These are phyloP conservation scores for Hylaea fasciaria DNA, from an alignment of 2,888 invertebrate species.

Conservation along the genomic window DNA sequence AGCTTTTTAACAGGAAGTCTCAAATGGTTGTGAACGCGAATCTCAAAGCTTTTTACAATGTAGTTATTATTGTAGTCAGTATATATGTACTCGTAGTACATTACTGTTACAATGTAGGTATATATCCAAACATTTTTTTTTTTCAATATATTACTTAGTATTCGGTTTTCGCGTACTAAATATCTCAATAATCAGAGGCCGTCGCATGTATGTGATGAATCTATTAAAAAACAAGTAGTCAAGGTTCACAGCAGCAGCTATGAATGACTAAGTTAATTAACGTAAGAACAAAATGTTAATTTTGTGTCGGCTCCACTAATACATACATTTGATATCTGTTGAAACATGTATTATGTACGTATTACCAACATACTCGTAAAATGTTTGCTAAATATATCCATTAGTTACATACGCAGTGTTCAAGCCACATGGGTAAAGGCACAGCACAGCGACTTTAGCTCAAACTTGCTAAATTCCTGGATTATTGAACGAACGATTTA, in stretches of 20 bases:
- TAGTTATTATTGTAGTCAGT: too few species aligned
- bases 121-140: too few species aligned
- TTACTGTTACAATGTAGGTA: too few species aligned
- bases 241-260: slow-evolving; percentile 5
- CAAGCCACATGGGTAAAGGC: too few species aligned
- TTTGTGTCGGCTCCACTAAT: slow-evolving; percentile 25
- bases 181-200: too few species aligned
- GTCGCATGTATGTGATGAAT: neutral
- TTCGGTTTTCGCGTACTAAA: too few species aligned
- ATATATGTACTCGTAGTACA: too few species aligned
- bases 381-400: neutral
- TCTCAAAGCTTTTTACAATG: too few species aligned
- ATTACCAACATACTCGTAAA: neutral
- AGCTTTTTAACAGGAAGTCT: too few species aligned
- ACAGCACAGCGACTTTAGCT: slow-evolving; percentile 17
- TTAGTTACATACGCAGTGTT: too few species aligned
- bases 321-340: slow-evolving; percentile 27
- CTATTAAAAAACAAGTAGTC: neutral
- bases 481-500: slow-evolving; percentile 42
- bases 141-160: too few species aligned
- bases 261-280: slow-evolving; percentile 30
- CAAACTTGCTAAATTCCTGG: slow-evolving; percentile 38
- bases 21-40: too few species aligned
- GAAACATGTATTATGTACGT: neutral
- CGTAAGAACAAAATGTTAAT: slow-evolving; percentile 38